Evolutionary conservation across 2,888 invertebrate genomes (phyloP).

Genomic region (Arenicola marina): DNA sequence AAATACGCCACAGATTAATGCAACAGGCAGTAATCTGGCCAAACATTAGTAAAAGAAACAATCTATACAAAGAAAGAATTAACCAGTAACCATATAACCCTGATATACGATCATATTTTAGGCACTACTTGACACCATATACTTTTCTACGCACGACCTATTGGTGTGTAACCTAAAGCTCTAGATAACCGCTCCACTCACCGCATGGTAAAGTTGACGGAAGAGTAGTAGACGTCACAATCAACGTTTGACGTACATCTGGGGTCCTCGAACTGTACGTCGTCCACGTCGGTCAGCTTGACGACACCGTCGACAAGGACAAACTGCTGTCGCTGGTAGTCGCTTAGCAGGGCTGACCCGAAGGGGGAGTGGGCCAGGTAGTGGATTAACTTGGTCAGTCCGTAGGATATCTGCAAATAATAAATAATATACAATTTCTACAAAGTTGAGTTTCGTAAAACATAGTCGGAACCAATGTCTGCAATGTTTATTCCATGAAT

Average conservation of each 20-base stretch:
- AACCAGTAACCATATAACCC: no score
- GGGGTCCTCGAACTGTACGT: slow-evolving; percentile 57
- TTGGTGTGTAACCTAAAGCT: no score
- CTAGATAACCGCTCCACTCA: no score
- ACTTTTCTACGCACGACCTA: no score
- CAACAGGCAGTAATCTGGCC: no score
- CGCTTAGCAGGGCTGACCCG: slow-evolving; percentile 63
- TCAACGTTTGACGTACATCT: slow-evolving; percentile 39
- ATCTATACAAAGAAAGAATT: no score
- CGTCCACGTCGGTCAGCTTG: slow-evolving; percentile 64
- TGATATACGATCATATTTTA: no score
- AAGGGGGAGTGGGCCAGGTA: slow-evolving; percentile 60
- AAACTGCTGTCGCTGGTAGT: slow-evolving; percentile 64
- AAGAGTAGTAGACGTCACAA: slow-evolving; percentile 42
- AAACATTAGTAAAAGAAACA: no score
- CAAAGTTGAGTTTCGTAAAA: neutral
- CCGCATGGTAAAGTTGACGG: slow-evolving; percentile 30
- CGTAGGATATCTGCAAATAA: slow-evolving; percentile 46
- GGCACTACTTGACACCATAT: no score
- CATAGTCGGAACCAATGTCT: no score
- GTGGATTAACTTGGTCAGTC: slow-evolving; percentile 54
- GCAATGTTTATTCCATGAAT: no score
- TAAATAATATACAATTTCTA: neutral
- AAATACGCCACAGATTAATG: no score
- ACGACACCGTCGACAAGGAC: slow-evolving; percentile 61